phyloP scores from a whole-genome alignment of 2,888 invertebrate genomes.

The Dasypogon diadema region DNA sequence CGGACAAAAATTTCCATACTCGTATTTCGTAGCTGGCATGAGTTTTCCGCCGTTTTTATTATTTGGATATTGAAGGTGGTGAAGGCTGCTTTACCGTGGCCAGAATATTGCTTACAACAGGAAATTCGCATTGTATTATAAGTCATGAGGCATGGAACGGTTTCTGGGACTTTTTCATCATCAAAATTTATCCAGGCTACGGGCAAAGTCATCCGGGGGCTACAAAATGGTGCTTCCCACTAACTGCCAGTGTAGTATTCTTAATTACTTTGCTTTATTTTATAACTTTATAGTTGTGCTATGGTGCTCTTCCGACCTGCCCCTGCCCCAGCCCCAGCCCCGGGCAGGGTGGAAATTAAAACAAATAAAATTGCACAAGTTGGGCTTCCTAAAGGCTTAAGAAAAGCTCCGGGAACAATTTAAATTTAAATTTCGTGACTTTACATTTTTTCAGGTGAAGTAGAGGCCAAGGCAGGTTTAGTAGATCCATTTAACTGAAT shows the following conservation, averaged over 20 bases:
- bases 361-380: conserved; percentile 23
- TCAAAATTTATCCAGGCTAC: conserved; percentile 18
- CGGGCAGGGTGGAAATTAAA: conserved; percentile 16
- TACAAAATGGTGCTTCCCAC: background rate
- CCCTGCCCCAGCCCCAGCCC: background rate
- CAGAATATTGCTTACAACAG: conserved; percentile 13
- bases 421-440: conserved; percentile 38
- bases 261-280: conserved; percentile 43
- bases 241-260: background rate
- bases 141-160: conserved; percentile 13
- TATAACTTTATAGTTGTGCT: conserved; percentile 40
- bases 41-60: background rate
- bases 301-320: conserved; percentile 2
- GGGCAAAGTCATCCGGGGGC: background rate
- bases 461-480: background rate
- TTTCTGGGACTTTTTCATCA: conserved; percentile 1
- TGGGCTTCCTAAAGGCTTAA: background rate
- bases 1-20: conserved; percentile 26
- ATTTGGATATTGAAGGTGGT: background rate
- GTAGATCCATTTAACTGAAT: conserved; percentile 4
- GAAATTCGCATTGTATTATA: conserved; percentile 44
- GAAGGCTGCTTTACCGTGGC: background rate
- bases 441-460: conserved; percentile 3
- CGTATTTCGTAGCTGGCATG: background rate
- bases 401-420: background rate